phyloP scores from a whole-genome alignment of 2,888 invertebrate genomes.

The Baccha elongata region DNA sequence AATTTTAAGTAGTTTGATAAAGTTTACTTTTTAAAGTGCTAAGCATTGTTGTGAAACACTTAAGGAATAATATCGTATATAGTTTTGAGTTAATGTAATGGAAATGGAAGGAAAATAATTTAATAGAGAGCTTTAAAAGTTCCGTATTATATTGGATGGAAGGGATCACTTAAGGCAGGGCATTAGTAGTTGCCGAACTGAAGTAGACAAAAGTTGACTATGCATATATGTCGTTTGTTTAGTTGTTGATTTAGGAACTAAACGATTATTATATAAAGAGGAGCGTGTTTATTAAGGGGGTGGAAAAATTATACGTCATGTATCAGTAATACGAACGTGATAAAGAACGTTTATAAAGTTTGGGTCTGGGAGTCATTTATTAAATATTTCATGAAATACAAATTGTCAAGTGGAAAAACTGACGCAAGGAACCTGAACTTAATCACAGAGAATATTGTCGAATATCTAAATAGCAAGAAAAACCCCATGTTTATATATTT shows the following conservation, averaged over 20 bases:
- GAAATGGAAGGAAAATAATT: slow-evolving; percentile 13
- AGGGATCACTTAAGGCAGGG: background rate
- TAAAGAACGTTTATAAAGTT: no score
- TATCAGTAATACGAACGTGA: no score
- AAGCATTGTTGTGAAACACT: slow-evolving; percentile 22
- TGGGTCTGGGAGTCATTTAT: no score
- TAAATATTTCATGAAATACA: no score
- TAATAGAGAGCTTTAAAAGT: slow-evolving; percentile 17
- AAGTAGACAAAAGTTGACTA: slow-evolving; percentile 20
- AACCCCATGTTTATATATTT: no score
- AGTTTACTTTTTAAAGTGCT: slow-evolving; percentile 47
- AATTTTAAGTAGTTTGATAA: slow-evolving; percentile 30
- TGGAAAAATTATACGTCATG: no score
- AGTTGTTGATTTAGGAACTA: slow-evolving; percentile 24
- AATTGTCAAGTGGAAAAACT: no score
- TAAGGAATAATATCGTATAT: background rate
- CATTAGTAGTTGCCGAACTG: slow-evolving; percentile 1
- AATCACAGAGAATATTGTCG: no score
- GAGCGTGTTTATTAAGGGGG: background rate
- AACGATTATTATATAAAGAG: slow-evolving; percentile 1
- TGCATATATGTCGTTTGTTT: background rate
- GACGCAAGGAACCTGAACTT: no score
- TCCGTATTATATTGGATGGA: slow-evolving; percentile 18
- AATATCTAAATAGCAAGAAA: no score
- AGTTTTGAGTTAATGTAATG: slow-evolving; percentile 13